Percentiles rank a stretch among this genome's conserved stretches.
Conservation (phyloP, 1,140 invertebrate genomes). For the Drosophila busckii region DNA sequence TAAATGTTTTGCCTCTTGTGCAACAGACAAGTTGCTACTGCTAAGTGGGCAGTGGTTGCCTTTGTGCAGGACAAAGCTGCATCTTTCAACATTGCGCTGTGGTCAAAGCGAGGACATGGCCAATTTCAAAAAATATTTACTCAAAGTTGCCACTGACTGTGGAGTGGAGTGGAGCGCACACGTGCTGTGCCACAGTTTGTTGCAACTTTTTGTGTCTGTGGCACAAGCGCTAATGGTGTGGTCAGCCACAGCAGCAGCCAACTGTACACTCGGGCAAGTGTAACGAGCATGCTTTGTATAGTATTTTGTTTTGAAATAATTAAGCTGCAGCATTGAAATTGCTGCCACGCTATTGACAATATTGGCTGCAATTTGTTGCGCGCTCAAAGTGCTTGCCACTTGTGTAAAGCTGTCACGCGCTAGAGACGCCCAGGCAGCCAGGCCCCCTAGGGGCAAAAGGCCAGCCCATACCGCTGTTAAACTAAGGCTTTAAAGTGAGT, state of each 20-base stretch:
- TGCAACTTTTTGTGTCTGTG: constrained; percentile 56
- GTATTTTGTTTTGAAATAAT: no score
- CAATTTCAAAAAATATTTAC: constrained; percentile 76
- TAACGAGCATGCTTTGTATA: no score
- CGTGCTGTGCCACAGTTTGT: constrained; percentile 19
- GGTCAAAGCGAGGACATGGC: constrained; percentile 58
- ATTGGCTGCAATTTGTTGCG: constrained; percentile 37
- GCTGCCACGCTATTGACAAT: constrained; percentile 7
- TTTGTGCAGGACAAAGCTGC: no score
- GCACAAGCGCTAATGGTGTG: constrained; percentile 64
- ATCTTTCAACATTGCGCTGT: constrained; percentile 11
- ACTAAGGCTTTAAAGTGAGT: constrained; percentile 65
- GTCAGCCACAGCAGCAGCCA: constrained; percentile 25
- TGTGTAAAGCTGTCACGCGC: constrained; percentile 60
- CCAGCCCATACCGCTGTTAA: no score
- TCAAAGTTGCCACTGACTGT: no score
- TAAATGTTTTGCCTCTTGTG: no score
- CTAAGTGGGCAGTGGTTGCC: no score
- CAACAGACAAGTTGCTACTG: no score
- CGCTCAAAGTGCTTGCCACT: constrained; percentile 1
- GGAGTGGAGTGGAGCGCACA: no score
- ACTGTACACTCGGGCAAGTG: no score
- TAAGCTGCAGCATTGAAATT: constrained; percentile 55
- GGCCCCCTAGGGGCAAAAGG: no score
- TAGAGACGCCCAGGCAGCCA: no score